Conservation (phyloP, 2,888 invertebrate genomes). For the Phoronis australis region DNA sequence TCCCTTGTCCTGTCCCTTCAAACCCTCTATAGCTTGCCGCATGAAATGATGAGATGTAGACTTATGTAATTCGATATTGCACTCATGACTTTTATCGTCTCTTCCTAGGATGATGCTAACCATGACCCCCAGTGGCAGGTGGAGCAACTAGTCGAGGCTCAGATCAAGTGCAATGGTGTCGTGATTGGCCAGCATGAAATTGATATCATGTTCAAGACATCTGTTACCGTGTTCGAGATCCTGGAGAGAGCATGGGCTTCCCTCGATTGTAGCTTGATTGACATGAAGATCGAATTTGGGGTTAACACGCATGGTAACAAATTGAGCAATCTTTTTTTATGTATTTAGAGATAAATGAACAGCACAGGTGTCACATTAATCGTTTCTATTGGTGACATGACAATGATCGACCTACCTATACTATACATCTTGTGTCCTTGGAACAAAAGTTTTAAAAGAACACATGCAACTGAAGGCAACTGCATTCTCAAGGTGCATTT, state of each 20-base stretch:
- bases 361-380: no score
- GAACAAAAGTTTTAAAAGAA: no score
- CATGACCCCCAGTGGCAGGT: slow-evolving; percentile 98
- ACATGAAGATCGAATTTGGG: slow-evolving; percentile 77
- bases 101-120: slow-evolving; percentile 81
- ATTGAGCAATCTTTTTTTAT: no score
- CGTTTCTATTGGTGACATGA: no score
- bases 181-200: slow-evolving; percentile 66
- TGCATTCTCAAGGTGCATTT: no score
- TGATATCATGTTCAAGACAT: slow-evolving; percentile 80
- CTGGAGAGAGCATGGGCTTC: slow-evolving; percentile 90
- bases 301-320: slow-evolving; percentile 16
- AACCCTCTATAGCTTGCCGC: no score
- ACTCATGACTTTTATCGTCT: slow-evolving; percentile 10
- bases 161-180: slow-evolving; percentile 72
- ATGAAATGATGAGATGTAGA: neutral
- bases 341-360: no score
- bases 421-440: no score
- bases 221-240: slow-evolving; percentile 84
- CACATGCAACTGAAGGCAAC: no score
- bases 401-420: no score
- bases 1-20: no score
- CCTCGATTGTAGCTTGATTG: slow-evolving; percentile 84
- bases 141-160: slow-evolving; percentile 83
- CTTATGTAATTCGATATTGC: no score